Conservation (phyloP, 1,140 invertebrate species). For the Harpegnathos saltator region DNA sequence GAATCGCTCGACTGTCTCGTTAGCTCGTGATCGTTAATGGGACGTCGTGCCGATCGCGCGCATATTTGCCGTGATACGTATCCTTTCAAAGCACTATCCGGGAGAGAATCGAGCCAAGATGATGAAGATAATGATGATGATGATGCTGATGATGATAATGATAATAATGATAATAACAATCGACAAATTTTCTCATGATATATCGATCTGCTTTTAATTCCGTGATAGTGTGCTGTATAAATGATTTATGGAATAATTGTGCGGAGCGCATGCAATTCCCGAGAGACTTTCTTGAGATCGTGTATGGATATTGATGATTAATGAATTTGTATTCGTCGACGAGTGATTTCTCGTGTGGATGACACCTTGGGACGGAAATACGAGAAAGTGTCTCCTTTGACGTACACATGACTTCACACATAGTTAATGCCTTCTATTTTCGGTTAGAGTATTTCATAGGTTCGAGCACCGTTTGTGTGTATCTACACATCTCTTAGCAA, state of each 20-base stretch:
- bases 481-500: too few species aligned
- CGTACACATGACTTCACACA: too few species aligned
- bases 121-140: slow-evolving; percentile 15
- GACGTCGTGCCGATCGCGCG: too few species aligned
- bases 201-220: slow-evolving; percentile 35
- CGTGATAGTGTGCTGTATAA: slow-evolving; percentile 38
- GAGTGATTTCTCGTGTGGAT: slow-evolving; percentile 6
- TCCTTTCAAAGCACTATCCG: slow-evolving; percentile 6
- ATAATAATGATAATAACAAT: slow-evolving; percentile 34
- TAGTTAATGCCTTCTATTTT: too few species aligned
- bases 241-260: slow-evolving; percentile 42
- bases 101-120: neutral
- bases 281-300: slow-evolving; percentile 11
- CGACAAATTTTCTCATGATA: neutral
- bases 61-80: slow-evolving; percentile 1
- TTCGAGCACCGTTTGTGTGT: too few species aligned
- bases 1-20: too few species aligned
- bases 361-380: too few species aligned
- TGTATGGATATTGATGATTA: neutral
- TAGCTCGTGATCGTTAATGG: too few species aligned
- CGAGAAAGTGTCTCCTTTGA: too few species aligned
- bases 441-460: too few species aligned
- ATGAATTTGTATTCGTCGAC: slow-evolving; percentile 5
- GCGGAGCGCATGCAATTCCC: slow-evolving; percentile 31
- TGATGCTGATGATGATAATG: too few species aligned